A percentile compares a stretch with the other conserved stretches of the same genome.
phyloP scores from a whole-genome alignment of 2,113 vertebrate species.

The Panthera tigris region DNA sequence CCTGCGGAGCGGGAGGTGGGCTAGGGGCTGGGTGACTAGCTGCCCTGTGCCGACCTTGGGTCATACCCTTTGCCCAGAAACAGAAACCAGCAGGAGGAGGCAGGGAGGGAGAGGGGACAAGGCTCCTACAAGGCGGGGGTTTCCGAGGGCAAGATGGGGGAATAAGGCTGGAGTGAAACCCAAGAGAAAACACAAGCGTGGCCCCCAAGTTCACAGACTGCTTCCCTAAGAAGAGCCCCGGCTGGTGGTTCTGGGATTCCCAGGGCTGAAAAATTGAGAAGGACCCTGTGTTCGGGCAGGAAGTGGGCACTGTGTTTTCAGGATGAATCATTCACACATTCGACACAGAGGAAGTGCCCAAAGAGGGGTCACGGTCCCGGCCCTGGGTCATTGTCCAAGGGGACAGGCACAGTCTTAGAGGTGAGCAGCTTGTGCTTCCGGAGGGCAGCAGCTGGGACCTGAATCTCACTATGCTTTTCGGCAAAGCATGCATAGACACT shows the following conservation, averaged over 20 bases:
- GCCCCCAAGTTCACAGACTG: background rate
- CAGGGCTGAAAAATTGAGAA: background rate
- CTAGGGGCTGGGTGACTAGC: too few species aligned
- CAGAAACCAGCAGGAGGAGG: too few species aligned
- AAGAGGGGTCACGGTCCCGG: too few species aligned
- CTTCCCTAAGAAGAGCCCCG: background rate
- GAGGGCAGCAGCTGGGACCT: background rate
- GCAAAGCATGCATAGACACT: background rate
- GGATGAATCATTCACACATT: background rate
- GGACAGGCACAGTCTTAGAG: background rate
- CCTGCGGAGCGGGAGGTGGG: background rate
- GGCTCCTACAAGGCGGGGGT: background rate
- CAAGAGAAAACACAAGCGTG: background rate
- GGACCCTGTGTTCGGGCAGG: background rate
- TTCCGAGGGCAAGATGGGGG: background rate
- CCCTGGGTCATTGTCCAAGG: background rate
- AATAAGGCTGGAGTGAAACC: background rate
- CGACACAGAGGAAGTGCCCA: background rate
- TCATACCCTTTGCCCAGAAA: background rate
- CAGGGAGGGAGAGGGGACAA: background rate
- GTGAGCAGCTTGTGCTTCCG: too few species aligned
- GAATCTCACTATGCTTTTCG: background rate
- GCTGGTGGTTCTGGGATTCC: background rate
- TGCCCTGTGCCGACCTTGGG: background rate
- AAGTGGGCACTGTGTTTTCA: background rate